Percentiles rank a stretch among this genome's conserved stretches.
These are phyloP conservation scores for Leuciscus waleckii DNA, from an alignment of 2,797 vertebrate species.

Conservation along the genomic window DNA sequence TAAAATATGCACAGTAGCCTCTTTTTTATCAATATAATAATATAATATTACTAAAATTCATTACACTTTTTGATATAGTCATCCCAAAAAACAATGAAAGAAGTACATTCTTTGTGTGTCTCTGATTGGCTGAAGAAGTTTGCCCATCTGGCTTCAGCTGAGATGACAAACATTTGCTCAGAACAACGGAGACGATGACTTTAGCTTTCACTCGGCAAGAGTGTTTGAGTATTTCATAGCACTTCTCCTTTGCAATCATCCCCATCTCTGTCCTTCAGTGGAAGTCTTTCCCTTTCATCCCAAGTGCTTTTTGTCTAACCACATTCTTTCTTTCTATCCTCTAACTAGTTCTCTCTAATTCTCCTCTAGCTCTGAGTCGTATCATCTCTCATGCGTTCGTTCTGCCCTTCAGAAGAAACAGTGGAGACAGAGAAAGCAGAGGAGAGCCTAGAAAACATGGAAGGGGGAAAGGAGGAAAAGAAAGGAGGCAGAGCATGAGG, in stretches of 20 bases:
- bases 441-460: conserved; percentile 68
- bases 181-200: neutral
- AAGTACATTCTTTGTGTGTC: conserved; percentile 44
- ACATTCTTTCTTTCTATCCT: conserved; percentile 61
- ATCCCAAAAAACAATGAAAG: conserved; percentile 48
- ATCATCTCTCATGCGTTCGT: conserved; percentile 74
- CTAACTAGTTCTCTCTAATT: conserved; percentile 62
- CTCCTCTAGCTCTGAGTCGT: conserved; percentile 70
- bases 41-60: conserved; percentile 40
- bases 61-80: conserved; percentile 32
- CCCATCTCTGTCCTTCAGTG: conserved; percentile 32
- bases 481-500: conserved; percentile 50
- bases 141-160: conserved; percentile 63
- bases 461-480: conserved; percentile 58
- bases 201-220: conserved; percentile 14
- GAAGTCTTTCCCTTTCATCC: conserved; percentile 30
- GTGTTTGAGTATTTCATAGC: neutral
- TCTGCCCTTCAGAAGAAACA: conserved; percentile 80
- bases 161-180: conserved; percentile 49
- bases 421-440: conserved; percentile 81
- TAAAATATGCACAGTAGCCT: conserved; percentile 49
- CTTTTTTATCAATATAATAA: conserved; percentile 41
- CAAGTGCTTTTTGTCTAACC: conserved; percentile 49
- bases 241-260: conserved; percentile 23
- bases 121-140: conserved; percentile 42